phyloP scores from a whole-genome alignment of 2,113 vertebrate genomes.

The Poeciliopsis prolifica region DNA sequence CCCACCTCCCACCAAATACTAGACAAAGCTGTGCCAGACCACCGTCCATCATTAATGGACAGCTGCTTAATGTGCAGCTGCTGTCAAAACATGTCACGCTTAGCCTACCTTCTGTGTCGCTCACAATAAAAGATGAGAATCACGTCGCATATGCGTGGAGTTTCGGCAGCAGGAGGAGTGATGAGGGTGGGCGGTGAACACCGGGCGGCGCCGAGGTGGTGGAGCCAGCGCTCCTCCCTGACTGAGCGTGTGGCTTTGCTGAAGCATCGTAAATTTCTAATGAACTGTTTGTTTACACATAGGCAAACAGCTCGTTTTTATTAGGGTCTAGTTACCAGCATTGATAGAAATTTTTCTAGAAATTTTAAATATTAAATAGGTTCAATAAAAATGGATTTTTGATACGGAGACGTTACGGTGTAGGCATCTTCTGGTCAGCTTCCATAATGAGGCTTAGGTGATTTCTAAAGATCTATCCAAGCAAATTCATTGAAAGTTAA shows the following conservation, averaged over 20 bases:
- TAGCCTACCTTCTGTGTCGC: conserved; percentile 61
- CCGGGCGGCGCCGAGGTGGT: neutral
- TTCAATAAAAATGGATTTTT: no score
- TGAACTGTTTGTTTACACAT: no score
- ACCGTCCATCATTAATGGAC: neutral
- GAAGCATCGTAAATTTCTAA: no score
- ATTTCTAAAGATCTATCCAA: neutral
- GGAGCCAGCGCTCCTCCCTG: neutral
- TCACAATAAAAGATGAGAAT: conserved; percentile 52
- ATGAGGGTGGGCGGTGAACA: neutral
- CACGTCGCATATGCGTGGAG: conserved; percentile 64
- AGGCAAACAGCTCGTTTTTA: no score
- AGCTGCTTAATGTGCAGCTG: rapidly evolving
- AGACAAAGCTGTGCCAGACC: no score
- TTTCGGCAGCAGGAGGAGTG: conserved; percentile 60
- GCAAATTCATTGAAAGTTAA: neutral
- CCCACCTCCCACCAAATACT: neutral
- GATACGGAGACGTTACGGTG: no score
- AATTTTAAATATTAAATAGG: no score
- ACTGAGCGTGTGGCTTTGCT: no score
- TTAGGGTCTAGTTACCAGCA: no score
- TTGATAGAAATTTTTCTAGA: no score
- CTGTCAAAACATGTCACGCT: conserved; percentile 1
- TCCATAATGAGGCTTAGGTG: neutral
- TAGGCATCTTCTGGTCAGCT: no score